A percentile compares a stretch with the other conserved stretches of the same genome.
Evolutionary conservation across 2,113 vertebrate species (phyloP).

Genomic region (Kobus ellipsiprymnus): DNA sequence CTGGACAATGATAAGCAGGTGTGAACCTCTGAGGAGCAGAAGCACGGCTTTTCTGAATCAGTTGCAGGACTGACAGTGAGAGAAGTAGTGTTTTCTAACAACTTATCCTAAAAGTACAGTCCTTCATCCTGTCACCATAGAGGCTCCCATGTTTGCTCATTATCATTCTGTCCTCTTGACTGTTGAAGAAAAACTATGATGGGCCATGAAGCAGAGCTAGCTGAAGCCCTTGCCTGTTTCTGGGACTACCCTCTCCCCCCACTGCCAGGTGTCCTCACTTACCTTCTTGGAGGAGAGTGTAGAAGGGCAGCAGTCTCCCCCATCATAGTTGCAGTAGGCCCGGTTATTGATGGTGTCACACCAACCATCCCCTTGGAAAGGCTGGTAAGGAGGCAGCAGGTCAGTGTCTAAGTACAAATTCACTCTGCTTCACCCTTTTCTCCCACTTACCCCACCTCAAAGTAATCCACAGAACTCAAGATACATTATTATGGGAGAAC

Average conservation of each 20-base stretch:
- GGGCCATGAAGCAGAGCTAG: background rate
- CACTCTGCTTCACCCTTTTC: fast-evolving
- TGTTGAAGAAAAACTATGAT: background rate
- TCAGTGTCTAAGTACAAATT: background rate
- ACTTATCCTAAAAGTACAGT: background rate
- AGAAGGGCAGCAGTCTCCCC: slow-evolving; percentile 97
- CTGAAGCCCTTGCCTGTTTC: background rate
- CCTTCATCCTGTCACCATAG: background rate
- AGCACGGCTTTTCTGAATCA: background rate
- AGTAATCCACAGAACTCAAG: background rate
- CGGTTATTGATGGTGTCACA: slow-evolving; percentile 98
- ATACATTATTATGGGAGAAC: background rate
- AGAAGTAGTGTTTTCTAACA: background rate
- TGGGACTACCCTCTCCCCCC: no score
- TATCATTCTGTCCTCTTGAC: background rate
- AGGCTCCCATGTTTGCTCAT: background rate
- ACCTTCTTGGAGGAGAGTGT: slow-evolving; percentile 97
- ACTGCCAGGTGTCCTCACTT: background rate
- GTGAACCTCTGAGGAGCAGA: background rate
- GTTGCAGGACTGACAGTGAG: background rate
- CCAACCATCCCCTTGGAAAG: slow-evolving; percentile 96
- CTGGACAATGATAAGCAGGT: background rate
- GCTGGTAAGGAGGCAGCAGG: slow-evolving; percentile 76
- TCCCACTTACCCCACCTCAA: background rate
- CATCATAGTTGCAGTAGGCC: slow-evolving; percentile 96